These are phyloP conservation scores for Oscheius sp. DNA, from an alignment of 2,888 invertebrate species.

Conservation along the genomic window DNA sequence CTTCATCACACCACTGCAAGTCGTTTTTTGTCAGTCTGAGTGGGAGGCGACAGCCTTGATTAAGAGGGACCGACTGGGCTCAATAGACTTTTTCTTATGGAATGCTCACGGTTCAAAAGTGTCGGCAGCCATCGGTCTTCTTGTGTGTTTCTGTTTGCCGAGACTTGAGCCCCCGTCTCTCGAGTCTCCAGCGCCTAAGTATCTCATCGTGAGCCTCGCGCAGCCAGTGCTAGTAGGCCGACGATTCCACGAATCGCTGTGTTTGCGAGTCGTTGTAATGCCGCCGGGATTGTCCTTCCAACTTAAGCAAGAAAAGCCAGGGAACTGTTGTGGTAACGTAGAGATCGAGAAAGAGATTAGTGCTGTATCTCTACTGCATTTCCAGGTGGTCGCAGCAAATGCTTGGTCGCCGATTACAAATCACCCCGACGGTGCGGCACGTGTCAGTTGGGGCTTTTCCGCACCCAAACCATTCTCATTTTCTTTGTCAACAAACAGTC, in stretches of 20 bases:
- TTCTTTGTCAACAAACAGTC: too few species aligned
- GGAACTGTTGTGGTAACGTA: constrained; percentile 10
- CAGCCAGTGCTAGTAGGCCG: constrained; percentile 32
- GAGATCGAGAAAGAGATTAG: neutral
- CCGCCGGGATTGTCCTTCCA: constrained; percentile 29
- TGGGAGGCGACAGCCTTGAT: too few species aligned
- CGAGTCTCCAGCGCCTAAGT: constrained; percentile 36
- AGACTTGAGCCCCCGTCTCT: constrained; percentile 35
- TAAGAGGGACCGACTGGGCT: neutral
- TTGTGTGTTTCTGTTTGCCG: constrained; percentile 37
- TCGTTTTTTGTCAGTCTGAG: too few species aligned
- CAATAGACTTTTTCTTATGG: neutral
- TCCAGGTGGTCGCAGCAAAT: neutral
- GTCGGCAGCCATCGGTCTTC: constrained; percentile 34
- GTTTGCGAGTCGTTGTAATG: constrained; percentile 36
- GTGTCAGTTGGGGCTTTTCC: neutral
- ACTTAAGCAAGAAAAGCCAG: constrained; percentile 7
- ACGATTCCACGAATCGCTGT: constrained; percentile 34
- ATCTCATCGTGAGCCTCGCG: constrained; percentile 35
- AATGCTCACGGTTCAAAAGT: constrained; percentile 27
- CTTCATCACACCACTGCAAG: too few species aligned
- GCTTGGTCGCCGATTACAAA: constrained; percentile 10
- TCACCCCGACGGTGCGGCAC: neutral
- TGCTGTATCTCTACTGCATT: neutral
- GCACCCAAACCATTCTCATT: neutral